Evolutionary conservation across 2,888 invertebrate genomes (phyloP), one percentile per base, ranked within the genome.

Genomic region (Antheraea assamensis): DNA sequence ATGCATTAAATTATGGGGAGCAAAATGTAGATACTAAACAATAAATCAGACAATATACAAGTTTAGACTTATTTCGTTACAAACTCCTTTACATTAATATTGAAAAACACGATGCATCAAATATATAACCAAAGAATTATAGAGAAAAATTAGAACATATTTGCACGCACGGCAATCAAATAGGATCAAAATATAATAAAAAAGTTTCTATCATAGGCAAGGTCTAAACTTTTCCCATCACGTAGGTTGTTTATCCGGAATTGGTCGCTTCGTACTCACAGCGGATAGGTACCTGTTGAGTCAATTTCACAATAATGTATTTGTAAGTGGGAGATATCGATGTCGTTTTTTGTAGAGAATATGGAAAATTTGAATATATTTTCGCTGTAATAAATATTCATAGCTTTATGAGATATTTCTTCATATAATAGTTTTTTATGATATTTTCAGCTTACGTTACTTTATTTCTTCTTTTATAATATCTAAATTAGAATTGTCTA

Each of bases 171-270:
- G 68, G 68, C 68, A 35, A 35, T 68, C 17, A 0, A 21, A 68
- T 68, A 35, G 21, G 10, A 68, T 35, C 35, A 68, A 68, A 35
- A 68, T 68, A 3, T 35, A 68, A 35, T 68, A 13, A 35, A 68
- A 68, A 68, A 68, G 35, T 68, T 68, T 68, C 21, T 35, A 21
- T 68, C 35, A 35, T n/a, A 30, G 15, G 21, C 35, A 19, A 68
- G 61, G 21, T 35, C 8, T 35, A 68, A 21, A 30, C 35, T 68
- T 68, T 68, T 68, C 35, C 68, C 24, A 68, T 66, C 30, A 30
- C 30, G 68, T 68, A n/a, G 17, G n/a, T n/a, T 68, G 68, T 68
- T 68, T 31, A 35, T 68, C 31, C 35, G 68, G n/a, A 35, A 68
- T 35, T 68, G 21, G 35, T 21, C 21, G 35, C 21, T 68, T 35